These are phyloP conservation scores for Xylophagus ater DNA, from an alignment of 2,888 invertebrate genomes.

Conservation along the genomic window DNA sequence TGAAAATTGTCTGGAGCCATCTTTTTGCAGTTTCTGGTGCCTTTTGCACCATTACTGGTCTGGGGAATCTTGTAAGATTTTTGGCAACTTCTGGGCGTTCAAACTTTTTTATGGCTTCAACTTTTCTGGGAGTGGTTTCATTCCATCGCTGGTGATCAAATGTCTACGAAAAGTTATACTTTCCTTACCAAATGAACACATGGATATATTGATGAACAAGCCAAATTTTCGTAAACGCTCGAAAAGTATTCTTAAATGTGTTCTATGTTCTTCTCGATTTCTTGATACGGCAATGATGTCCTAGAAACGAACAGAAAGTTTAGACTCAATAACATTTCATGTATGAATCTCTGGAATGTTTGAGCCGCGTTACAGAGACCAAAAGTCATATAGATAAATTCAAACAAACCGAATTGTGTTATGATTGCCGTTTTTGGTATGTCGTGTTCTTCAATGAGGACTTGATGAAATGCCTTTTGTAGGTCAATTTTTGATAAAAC, in stretches of 20 bases:
- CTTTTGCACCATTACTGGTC: constrained; percentile 16
- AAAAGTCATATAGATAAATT: constrained; percentile 25
- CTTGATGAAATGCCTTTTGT: too few species aligned
- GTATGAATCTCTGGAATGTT: constrained; percentile 29
- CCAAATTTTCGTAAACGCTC: constrained; percentile 19
- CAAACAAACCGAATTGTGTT: constrained; percentile 30
- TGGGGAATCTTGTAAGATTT: constrained; percentile 18
- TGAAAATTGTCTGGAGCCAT: constrained; percentile 4
- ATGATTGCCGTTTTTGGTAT: constrained; percentile 27
- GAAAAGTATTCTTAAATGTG: constrained; percentile 19
- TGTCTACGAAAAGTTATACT: constrained; percentile 16
- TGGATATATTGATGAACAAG: constrained; percentile 19
- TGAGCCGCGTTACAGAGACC: too few species aligned
- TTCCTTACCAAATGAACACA: constrained; percentile 14
- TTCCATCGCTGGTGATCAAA: constrained; percentile 7
- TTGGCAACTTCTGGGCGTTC: constrained; percentile 13
- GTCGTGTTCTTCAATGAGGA: constrained; percentile 22
- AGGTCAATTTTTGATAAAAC: constrained; percentile 22
- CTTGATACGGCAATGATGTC: constrained; percentile 22
- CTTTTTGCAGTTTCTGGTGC: constrained; percentile 3
- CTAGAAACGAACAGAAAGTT: constrained; percentile 22
- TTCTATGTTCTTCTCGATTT: constrained; percentile 16
- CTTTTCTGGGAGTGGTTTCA: constrained; percentile 8
- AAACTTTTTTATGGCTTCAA: constrained; percentile 14
- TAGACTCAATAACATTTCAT: constrained; percentile 22